phyloP scores from a whole-genome alignment of 2,113 vertebrate species.

The Hemiscyllium ocellatum region DNA sequence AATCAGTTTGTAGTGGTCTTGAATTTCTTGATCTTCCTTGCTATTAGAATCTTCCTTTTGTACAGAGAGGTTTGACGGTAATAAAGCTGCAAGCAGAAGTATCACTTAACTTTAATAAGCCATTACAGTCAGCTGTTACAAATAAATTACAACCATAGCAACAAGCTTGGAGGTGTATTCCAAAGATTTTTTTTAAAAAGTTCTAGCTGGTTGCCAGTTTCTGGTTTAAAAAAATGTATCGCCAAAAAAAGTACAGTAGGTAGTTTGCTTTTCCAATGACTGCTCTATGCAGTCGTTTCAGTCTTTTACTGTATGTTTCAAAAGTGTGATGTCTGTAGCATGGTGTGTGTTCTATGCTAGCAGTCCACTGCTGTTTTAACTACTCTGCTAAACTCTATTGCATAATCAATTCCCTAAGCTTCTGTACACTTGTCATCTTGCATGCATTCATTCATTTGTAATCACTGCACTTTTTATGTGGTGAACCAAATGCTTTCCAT shows the following conservation, averaged over 20 bases:
- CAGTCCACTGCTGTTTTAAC: constrained; percentile 16
- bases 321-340: constrained; percentile 49
- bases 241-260: neutral
- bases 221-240: neutral
- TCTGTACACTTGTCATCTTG: constrained; percentile 38
- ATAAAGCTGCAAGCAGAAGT: constrained; percentile 51
- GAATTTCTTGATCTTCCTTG: constrained; percentile 55
- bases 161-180: constrained; percentile 9
- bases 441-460: constrained; percentile 40
- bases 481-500: constrained; percentile 47
- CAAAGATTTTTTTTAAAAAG: constrained; percentile 18
- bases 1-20: constrained; percentile 55
- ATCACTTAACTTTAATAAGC: constrained; percentile 38
- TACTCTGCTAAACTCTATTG: constrained; percentile 34
- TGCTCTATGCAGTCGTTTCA: neutral
- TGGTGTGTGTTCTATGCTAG: neutral
- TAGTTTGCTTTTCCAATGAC: neutral
- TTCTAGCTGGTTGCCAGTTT: constrained; percentile 22
- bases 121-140: constrained; percentile 32
- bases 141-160: constrained; percentile 15
- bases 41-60: constrained; percentile 64
- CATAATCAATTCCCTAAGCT: constrained; percentile 44
- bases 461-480: constrained; percentile 43
- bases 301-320: neutral
- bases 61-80: constrained; percentile 51